Evolutionary conservation across 2,888 invertebrate genomes (phyloP).

Genomic region (Portevinia maculata): DNA sequence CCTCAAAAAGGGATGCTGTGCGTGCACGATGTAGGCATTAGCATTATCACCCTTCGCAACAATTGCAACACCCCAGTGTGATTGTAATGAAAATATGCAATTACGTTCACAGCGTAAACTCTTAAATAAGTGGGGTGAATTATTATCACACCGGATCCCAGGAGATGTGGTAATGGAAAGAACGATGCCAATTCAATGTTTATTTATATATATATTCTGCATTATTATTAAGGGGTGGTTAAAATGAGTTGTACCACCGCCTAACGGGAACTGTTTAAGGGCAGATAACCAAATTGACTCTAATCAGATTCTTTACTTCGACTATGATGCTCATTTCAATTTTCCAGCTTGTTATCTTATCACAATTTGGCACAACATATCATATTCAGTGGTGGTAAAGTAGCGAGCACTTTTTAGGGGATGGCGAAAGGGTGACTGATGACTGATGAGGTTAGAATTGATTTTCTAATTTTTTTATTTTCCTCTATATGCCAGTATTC

Average conservation of each 20-base stretch:
- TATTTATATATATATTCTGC: conserved; percentile 57
- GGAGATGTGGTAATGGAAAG: conserved; percentile 67
- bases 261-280: conserved; percentile 65
- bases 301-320: conserved; percentile 75
- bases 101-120: conserved; percentile 61
- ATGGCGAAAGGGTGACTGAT: conserved; percentile 4
- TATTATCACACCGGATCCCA: conserved; percentile 67
- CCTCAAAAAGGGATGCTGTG: conserved; percentile 51
- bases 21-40: conserved; percentile 66
- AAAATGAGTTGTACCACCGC: conserved; percentile 54
- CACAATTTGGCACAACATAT: conserved; percentile 76
- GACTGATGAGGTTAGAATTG: conserved; percentile 17
- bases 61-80: conserved; percentile 69
- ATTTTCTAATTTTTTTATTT: conserved; percentile 13
- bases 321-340: conserved; percentile 75
- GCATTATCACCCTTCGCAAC: conserved; percentile 72
- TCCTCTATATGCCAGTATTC: too few species aligned
- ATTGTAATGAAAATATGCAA: conserved; percentile 74
- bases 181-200: conserved; percentile 68
- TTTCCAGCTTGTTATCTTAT: conserved; percentile 77
- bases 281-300: conserved; percentile 76
- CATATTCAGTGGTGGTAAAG: conserved; percentile 61
- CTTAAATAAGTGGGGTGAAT: conserved; percentile 61
- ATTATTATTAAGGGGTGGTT: conserved; percentile 54
- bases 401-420: conserved; percentile 23